Conservation (phyloP, 2,113 vertebrate genomes). For the Conger conger region DNA sequence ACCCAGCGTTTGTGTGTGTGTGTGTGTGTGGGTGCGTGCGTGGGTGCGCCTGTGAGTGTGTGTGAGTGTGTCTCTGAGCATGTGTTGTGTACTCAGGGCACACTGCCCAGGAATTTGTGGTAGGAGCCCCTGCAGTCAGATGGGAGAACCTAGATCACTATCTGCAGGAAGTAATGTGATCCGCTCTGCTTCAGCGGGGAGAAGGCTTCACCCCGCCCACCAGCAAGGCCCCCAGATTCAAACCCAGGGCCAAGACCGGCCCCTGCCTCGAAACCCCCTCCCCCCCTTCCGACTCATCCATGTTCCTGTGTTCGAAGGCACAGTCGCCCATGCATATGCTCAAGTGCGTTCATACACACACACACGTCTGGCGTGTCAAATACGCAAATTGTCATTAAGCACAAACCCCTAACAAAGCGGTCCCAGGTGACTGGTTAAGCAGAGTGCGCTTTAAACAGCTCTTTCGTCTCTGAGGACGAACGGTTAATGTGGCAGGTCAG, state of each 20-base stretch:
- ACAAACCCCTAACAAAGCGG: not conserved
- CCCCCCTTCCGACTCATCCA: not conserved
- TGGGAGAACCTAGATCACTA: constrained; percentile 17
- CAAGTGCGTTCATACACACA: not conserved
- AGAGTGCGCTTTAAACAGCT: not conserved
- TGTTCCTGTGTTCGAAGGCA: not conserved
- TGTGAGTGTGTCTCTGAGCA: not conserved
- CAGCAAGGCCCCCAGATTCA: not conserved
- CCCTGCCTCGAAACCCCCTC: not conserved
- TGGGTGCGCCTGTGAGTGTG: not conserved
- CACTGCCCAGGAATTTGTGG: constrained; percentile 30
- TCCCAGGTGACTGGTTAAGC: not conserved
- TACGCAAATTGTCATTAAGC: not conserved
- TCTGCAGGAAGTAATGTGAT: constrained; percentile 27
- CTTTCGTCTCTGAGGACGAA: not conserved
- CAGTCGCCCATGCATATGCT: too few relatives aligned
- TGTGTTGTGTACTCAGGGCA: constrained; percentile 6
- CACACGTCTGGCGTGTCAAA: not conserved
- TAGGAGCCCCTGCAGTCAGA: constrained; percentile 3
- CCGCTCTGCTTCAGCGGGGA: not conserved
- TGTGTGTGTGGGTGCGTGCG: not conserved
- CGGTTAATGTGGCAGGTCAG: not conserved
- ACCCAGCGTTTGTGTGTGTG: not conserved
- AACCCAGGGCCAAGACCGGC: not conserved
- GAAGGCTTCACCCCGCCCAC: not conserved